Evolutionary conservation across 2,113 vertebrate genomes (phyloP), one percentile per base, ranked within the genome.

Genomic region (Oreochromis niloticus): DNA sequence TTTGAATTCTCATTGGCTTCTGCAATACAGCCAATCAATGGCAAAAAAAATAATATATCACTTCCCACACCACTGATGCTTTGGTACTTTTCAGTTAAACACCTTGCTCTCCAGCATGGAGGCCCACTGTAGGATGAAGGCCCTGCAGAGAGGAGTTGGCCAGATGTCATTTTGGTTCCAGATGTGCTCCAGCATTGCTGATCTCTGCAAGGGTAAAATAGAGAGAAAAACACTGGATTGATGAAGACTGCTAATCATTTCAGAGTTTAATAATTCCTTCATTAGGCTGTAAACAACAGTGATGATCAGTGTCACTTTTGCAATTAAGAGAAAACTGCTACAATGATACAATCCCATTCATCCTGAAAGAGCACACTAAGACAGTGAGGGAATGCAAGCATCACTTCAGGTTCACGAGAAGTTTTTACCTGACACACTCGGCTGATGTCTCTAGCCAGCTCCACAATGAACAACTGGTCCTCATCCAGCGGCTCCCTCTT

Each of bases 31-130:
- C 71, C 24, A 48, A 19, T 48, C 71, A 48, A 75, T 7, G 9
- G 4, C 71, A 48, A 4, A 24, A 75, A 19, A 46, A 39, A 8
- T n/a, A 66, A 27, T 46, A 1, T 17, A 10, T 12, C 3, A 4
- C 24, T 16, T 7, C 52, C 43, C 46, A 50, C 71, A 78, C 16
- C 19, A 7, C 4, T 50, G 1, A 50, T 19, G 16, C 4, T 75
- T 30, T 50, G 43, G 43, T 19, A 75, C 41, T 56, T 34, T 22
- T 27, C 14, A 63, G 34, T 54, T 56, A 19, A 75, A 71, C 87
- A 97, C 97, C 96, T 97, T 97, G 93, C 89, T 96, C 87, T 97
- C 96, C 79, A 97, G 84, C 91, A 96, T 88, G 5, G 91, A 93
- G 14, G 96, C 96, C 95, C 96, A 97, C 80, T 97, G 95, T 17